A percentile compares a stretch with the other conserved stretches of the same genome.
Conservation (phyloP, 2,797 vertebrate species). For the Myiotriccus ornatus region DNA sequence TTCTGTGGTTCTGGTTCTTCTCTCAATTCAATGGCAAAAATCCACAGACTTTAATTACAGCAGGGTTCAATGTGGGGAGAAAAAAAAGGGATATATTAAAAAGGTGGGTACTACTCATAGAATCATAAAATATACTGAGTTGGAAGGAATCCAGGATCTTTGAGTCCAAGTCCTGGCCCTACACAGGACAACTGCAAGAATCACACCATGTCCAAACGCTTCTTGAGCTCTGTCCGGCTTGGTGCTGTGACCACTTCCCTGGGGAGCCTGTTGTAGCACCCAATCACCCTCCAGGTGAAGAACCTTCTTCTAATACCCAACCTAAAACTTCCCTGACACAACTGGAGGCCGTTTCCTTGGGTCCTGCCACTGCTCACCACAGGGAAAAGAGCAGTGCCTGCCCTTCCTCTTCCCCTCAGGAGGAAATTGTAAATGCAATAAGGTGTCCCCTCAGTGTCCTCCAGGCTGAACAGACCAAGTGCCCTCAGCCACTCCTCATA, state of each 20-base stretch:
- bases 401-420: background rate
- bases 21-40: background rate
- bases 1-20: background rate
- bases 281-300: background rate
- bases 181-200: background rate
- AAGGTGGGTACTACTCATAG: background rate
- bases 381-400: background rate
- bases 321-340: background rate
- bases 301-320: no score
- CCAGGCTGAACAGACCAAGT: background rate
- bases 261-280: background rate
- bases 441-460: background rate
- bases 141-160: background rate
- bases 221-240: background rate
- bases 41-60: background rate
- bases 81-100: background rate
- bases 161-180: background rate
- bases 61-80: rapidly evolving
- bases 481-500: background rate
- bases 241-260: background rate
- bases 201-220: rapidly evolving
- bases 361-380: background rate
- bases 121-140: background rate
- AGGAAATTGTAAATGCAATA: rapidly evolving
- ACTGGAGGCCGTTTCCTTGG: rapidly evolving